A percentile compares a stretch with the other conserved stretches of the same genome.
Evolutionary conservation across 2,797 vertebrate genomes (phyloP).

Genomic region (Lophius americanus): DNA sequence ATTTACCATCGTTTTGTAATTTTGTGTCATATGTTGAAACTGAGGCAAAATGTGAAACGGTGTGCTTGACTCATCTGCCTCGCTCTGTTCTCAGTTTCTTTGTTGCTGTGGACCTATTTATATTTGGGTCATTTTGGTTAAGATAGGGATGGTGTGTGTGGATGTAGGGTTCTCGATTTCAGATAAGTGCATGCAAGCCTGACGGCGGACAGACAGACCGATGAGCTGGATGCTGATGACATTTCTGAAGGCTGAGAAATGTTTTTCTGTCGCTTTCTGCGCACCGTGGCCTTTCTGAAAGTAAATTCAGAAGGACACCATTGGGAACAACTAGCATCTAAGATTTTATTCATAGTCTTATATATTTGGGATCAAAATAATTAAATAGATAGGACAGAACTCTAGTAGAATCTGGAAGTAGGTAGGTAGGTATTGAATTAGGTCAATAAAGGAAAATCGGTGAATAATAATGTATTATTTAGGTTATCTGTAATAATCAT

Average conservation of each 20-base stretch:
- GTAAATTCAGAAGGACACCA: not conserved
- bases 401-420: not conserved
- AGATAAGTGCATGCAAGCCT: conserved; percentile 19
- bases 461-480: not conserved
- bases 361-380: not conserved
- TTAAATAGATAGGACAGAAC: not conserved
- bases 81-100: conserved; percentile 21
- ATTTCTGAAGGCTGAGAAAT: not conserved
- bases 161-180: conserved; percentile 46
- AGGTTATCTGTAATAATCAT: not conserved
- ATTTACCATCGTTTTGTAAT: conserved; percentile 29
- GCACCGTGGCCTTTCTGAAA: not conserved
- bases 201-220: conserved; percentile 11
- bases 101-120: conserved; percentile 57
- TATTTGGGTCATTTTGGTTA: conserved; percentile 56
- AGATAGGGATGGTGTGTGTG: conserved; percentile 35
- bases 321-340: not conserved
- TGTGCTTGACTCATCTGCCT: conserved; percentile 32
- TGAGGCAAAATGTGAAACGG: conserved; percentile 13
- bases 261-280: not conserved
- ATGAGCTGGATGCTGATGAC: conserved; percentile 8
- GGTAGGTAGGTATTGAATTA: not conserved
- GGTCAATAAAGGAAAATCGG: not conserved
- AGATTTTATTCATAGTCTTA: not conserved
- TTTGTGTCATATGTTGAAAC: conserved; percentile 20